phyloP scores from a whole-genome alignment of 2,888 invertebrate species.

The Ecdyonurus torrentis region DNA sequence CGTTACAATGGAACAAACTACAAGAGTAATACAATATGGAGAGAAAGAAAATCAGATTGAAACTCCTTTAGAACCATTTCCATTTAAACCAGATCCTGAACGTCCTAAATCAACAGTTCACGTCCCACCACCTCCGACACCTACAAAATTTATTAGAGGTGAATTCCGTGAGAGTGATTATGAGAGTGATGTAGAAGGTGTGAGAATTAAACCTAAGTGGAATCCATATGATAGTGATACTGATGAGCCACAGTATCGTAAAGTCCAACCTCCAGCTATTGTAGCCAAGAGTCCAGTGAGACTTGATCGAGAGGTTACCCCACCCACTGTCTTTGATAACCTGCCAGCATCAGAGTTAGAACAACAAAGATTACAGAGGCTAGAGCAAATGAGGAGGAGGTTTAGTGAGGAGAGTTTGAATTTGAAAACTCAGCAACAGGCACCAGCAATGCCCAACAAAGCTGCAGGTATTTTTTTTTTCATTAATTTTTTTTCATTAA shows the following conservation, averaged over 20 bases:
- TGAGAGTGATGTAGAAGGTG: slow-evolving; percentile 43
- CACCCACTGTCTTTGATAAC: slow-evolving; percentile 39
- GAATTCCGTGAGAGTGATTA: slow-evolving; percentile 46
- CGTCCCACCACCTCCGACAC: slow-evolving; percentile 35
- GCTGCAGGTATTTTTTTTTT: too few species aligned
- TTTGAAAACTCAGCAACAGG: background rate
- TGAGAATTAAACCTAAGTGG: slow-evolving; percentile 31
- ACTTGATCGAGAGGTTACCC: slow-evolving; percentile 32
- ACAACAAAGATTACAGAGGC: slow-evolving; percentile 21
- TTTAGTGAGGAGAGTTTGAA: slow-evolving; percentile 16
- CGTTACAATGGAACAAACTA: slow-evolving; percentile 49
- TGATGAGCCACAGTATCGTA: slow-evolving; percentile 39
- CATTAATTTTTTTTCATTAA: too few species aligned
- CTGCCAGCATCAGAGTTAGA: slow-evolving; percentile 25
- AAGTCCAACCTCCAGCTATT: slow-evolving; percentile 32
- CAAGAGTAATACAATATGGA: slow-evolving; percentile 48
- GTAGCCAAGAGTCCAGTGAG: slow-evolving; percentile 28
- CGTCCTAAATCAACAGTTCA: slow-evolving; percentile 20
- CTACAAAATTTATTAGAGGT: slow-evolving; percentile 37
- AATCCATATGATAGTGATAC: slow-evolving; percentile 44
- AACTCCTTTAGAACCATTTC: slow-evolving; percentile 28
- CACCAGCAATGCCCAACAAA: background rate
- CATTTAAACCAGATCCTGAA: slow-evolving; percentile 29
- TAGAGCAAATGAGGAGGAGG: slow-evolving; percentile 22
- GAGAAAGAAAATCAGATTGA: slow-evolving; percentile 22